Percentiles rank a stretch among this genome's conserved stretches.
phyloP scores from a whole-genome alignment of 2,888 invertebrate genomes.

The Euproctis similis region DNA sequence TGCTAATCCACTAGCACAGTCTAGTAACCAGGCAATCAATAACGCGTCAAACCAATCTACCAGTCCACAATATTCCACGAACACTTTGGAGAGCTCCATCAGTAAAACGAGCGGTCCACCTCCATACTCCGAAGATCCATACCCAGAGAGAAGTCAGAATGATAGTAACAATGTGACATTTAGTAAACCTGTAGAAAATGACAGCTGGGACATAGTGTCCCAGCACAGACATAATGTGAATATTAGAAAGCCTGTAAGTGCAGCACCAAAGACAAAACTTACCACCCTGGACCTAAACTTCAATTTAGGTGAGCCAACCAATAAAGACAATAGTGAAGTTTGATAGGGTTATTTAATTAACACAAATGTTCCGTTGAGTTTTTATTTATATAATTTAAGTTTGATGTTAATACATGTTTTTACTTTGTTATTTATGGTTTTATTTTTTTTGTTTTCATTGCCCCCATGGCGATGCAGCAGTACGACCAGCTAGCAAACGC shows the following conservation, averaged over 20 bases:
- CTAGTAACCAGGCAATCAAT: constrained; percentile 5
- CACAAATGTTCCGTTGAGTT: too few species aligned
- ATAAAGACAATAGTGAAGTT: constrained; percentile 42
- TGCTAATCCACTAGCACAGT: constrained; percentile 14
- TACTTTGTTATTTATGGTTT: too few species aligned
- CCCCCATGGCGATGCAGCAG: too few species aligned
- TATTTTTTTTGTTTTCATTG: too few species aligned
- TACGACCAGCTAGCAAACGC: too few species aligned
- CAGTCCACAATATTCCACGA: constrained; percentile 31
- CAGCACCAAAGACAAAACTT: constrained; percentile 13
- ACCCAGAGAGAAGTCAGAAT: constrained; percentile 23
- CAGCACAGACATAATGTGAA: constrained; percentile 49
- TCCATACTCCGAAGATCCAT: constrained; percentile 37
- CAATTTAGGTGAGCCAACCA: constrained; percentile 25
- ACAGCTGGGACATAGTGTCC: constrained; percentile 72
- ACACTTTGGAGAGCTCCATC: constrained; percentile 61
- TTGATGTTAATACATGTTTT: too few species aligned
- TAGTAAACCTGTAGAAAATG: constrained; percentile 39
- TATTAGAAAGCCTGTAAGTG: constrained; percentile 34
- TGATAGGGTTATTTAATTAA: too few species aligned
- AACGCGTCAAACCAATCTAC: constrained; percentile 12
- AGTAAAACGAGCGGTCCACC: constrained; percentile 59
- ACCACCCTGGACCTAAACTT: constrained; percentile 52
- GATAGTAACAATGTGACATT: constrained; percentile 49
- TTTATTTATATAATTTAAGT: too few species aligned